Percentiles rank a stretch among this genome's conserved stretches.
Conservation (phyloP, 2,113 vertebrate species). For the Panthera uncia region DNA sequence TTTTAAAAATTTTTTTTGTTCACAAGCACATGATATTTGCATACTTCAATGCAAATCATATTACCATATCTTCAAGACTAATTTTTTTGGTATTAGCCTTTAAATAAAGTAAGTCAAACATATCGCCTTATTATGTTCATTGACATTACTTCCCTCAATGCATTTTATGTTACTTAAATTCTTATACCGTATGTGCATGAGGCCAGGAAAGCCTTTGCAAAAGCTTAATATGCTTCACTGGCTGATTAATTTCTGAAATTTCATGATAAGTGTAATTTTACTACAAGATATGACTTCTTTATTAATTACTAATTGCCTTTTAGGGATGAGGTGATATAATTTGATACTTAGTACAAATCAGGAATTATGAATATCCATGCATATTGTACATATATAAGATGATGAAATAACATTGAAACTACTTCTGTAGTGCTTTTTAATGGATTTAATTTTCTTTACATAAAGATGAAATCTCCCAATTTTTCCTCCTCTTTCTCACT, state of each 20-base stretch:
- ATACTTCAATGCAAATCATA: background rate
- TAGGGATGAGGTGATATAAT: background rate
- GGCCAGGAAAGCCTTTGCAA: background rate
- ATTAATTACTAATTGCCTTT: background rate
- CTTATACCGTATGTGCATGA: background rate
- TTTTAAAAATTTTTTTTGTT: background rate
- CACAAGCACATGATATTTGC: background rate
- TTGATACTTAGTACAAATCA: background rate
- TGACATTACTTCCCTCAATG: background rate
- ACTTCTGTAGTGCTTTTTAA: background rate
- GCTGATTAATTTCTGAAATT: background rate
- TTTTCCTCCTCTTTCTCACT: background rate
- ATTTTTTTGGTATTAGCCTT: background rate
- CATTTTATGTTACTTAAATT: background rate
- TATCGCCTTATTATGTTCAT: background rate
- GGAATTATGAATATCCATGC: background rate
- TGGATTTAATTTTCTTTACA: background rate
- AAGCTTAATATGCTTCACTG: background rate
- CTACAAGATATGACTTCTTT: background rate
- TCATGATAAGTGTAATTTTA: background rate
- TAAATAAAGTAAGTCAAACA: background rate
- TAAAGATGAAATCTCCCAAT: background rate
- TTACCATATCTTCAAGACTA: background rate
- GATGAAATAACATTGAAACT: background rate
- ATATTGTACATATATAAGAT: background rate